Conservation (phyloP, 2,797 vertebrate species). For the Crenichthys baileyi region DNA sequence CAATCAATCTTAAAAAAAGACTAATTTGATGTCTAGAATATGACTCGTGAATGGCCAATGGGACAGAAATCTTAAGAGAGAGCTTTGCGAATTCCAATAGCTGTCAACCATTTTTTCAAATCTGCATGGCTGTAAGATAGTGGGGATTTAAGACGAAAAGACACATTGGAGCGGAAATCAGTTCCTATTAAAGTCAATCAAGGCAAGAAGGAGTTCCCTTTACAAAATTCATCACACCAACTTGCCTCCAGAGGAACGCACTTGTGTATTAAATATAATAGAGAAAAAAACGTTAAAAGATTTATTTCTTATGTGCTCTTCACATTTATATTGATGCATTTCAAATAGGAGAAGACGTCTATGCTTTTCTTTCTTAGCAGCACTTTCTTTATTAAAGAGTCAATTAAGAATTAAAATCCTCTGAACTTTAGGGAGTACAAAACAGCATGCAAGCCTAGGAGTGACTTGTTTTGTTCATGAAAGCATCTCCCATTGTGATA, state of each 20-base stretch:
- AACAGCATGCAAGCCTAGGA: slow-evolving; percentile 44
- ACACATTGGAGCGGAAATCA: slow-evolving; percentile 51
- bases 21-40: slow-evolving; percentile 49
- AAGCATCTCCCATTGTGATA: slow-evolving; percentile 27
- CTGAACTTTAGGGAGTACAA: slow-evolving; percentile 54
- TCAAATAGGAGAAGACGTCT: slow-evolving; percentile 64
- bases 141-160: slow-evolving; percentile 51
- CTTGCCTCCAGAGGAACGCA: slow-evolving; percentile 57
- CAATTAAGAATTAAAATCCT: slow-evolving; percentile 71
- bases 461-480: slow-evolving; percentile 31
- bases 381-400: slow-evolving; percentile 71
- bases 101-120: slow-evolving; percentile 58
- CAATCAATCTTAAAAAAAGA: slow-evolving; percentile 38
- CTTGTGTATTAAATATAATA: slow-evolving; percentile 66
- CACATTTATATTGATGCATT: slow-evolving; percentile 72
- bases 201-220: slow-evolving; percentile 53
- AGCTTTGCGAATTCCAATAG: slow-evolving; percentile 29
- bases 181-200: slow-evolving; percentile 66
- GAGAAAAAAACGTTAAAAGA: slow-evolving; percentile 62
- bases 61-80: slow-evolving; percentile 29
- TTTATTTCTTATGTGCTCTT: slow-evolving; percentile 64
- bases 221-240: slow-evolving; percentile 70
- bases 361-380: slow-evolving; percentile 55
- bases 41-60: slow-evolving; percentile 35
- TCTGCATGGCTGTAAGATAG: slow-evolving; percentile 44